A percentile compares a stretch with the other conserved stretches of the same genome.
Conservation (phyloP, 1,140 invertebrate species). For the roundworm (Caenorhabditis elegans) region DNA sequence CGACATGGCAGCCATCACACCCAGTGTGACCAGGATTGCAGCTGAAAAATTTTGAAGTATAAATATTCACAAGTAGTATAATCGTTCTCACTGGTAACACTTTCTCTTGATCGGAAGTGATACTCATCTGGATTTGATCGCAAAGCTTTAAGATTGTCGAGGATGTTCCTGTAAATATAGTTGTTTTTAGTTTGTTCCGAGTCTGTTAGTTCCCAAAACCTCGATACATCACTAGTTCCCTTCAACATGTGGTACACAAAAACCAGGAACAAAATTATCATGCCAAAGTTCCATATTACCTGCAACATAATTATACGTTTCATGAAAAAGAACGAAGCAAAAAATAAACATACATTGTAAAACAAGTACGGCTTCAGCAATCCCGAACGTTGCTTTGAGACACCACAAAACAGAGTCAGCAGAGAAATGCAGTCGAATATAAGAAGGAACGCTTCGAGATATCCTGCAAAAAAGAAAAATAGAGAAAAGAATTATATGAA, state of each 20-base stretch:
- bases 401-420: constrained; percentile 14
- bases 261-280: background rate
- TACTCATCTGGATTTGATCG: background rate
- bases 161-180: background rate
- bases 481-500: background rate
- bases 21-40: background rate
- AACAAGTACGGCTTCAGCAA: constrained; percentile 23
- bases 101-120: constrained; percentile 2
- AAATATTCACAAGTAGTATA: background rate
- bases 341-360: constrained; percentile 13
- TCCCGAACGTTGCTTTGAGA: background rate
- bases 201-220: background rate
- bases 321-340: background rate
- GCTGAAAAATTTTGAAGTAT: background rate
- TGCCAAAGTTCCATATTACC: constrained; percentile 9
- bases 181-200: background rate
- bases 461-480: background rate
- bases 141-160: background rate
- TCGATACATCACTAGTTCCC: constrained; percentile 7
- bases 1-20: background rate
- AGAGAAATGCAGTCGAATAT: constrained; percentile 10
- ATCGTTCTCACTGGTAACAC: background rate
- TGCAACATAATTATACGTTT: background rate
- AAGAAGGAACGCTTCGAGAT: constrained; percentile 13
- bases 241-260: constrained; percentile 12